A percentile compares a stretch with the other conserved stretches of the same genome.
These are phyloP conservation scores for Turnix velox DNA, from an alignment of 2,113 vertebrate species.

Conservation along the genomic window DNA sequence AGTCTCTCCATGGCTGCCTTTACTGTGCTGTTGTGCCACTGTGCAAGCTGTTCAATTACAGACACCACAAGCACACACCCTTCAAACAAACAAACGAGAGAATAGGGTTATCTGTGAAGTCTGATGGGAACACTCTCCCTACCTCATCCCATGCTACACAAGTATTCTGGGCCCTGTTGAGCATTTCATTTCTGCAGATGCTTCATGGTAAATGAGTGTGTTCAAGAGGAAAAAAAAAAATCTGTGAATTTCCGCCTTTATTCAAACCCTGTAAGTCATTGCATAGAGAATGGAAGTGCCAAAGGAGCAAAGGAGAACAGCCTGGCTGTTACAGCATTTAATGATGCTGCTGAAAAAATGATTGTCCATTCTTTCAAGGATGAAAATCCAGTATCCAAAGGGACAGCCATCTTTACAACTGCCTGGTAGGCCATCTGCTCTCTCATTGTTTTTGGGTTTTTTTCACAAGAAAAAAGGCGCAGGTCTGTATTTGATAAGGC, in stretches of 20 bases:
- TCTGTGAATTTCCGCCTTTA: background rate
- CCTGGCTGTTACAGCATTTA: background rate
- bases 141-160: rapidly evolving
- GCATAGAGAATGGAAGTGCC: background rate
- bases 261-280: background rate
- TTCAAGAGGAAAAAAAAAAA: background rate
- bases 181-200: background rate
- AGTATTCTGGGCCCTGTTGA: background rate
- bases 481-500: background rate
- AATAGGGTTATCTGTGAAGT: rapidly evolving
- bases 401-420: background rate
- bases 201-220: background rate
- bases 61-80: slow-evolving; percentile 73
- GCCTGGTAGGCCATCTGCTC: background rate
- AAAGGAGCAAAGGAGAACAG: background rate
- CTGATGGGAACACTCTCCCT: too few relatives aligned
- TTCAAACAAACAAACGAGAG: slow-evolving; percentile 1
- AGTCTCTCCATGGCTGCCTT: slow-evolving; percentile 64
- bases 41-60: slow-evolving; percentile 72
- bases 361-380: background rate
- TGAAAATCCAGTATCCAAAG: background rate
- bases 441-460: rapidly evolving
- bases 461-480: background rate
- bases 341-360: background rate
- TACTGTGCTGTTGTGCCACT: slow-evolving; percentile 72